Conservation (phyloP, 2,797 vertebrate genomes). For the Epinephelus malabaricus region DNA sequence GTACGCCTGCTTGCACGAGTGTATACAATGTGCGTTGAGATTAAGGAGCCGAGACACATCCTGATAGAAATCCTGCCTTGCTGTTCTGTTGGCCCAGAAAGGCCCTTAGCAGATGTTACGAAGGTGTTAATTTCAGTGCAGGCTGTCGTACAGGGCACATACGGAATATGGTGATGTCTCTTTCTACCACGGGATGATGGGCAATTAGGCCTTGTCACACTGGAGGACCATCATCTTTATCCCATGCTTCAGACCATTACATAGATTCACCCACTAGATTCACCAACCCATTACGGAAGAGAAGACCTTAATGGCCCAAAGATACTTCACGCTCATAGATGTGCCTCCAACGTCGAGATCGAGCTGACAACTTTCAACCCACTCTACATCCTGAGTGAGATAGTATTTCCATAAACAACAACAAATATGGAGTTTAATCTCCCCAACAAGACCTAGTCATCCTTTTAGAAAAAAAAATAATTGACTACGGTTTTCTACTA, state of each 20-base stretch:
- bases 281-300: slow-evolving; percentile 70
- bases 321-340: slow-evolving; percentile 69
- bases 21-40: slow-evolving; percentile 45
- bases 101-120: slow-evolving; percentile 84
- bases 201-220: slow-evolving; percentile 86
- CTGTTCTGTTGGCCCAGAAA: slow-evolving; percentile 73
- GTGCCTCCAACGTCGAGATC: slow-evolving; percentile 32
- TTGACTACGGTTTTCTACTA: neutral
- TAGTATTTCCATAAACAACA: slow-evolving; percentile 27
- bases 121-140: slow-evolving; percentile 85
- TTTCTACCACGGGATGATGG: slow-evolving; percentile 79
- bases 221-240: slow-evolving; percentile 80
- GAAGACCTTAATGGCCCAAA: slow-evolving; percentile 75
- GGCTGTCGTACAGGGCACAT: slow-evolving; percentile 78
- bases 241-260: slow-evolving; percentile 77
- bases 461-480: slow-evolving; percentile 26
- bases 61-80: slow-evolving; percentile 65
- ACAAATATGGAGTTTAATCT: slow-evolving; percentile 31
- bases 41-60: slow-evolving; percentile 67
- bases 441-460: neutral
- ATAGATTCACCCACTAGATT: slow-evolving; percentile 79
- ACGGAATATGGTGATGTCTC: slow-evolving; percentile 83
- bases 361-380: slow-evolving; percentile 34
- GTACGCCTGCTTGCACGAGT: slow-evolving; percentile 32
- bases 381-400: slow-evolving; percentile 29